phyloP scores from a whole-genome alignment of 2,888 invertebrate genomes.

The Toxonevra muliebris region DNA sequence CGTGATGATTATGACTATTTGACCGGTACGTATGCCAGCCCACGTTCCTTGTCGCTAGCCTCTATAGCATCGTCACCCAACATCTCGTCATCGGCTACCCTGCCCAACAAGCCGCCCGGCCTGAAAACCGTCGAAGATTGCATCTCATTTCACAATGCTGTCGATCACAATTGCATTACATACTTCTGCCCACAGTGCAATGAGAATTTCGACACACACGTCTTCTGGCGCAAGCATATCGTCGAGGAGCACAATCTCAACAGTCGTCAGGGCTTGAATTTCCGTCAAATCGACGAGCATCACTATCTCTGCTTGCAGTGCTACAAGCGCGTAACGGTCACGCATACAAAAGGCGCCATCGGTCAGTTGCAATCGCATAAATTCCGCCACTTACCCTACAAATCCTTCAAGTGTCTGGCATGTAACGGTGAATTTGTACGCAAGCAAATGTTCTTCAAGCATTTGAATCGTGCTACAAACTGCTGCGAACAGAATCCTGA shows the following conservation, averaged over 20 bases:
- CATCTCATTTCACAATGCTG: conserved; percentile 58
- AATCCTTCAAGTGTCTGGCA: conserved; percentile 56
- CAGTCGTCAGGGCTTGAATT: conserved; percentile 55
- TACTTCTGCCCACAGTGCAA: conserved; percentile 58
- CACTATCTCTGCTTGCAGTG: conserved; percentile 58
- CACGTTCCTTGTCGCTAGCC: conserved; percentile 25
- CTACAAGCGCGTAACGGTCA: conserved; percentile 59
- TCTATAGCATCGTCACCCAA: background rate
- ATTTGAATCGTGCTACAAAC: conserved; percentile 56
- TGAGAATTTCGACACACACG: conserved; percentile 55
- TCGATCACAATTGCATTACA: conserved; percentile 57
- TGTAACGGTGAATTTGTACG: conserved; percentile 56
- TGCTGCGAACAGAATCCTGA: conserved; percentile 47
- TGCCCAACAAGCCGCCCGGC: conserved; percentile 44
- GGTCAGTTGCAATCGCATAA: conserved; percentile 59
- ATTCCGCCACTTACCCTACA: conserved; percentile 57
- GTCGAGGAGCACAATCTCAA: conserved; percentile 58
- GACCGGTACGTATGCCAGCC: conserved; percentile 19
- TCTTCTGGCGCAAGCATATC: conserved; percentile 60
- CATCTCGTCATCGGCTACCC: conserved; percentile 30
- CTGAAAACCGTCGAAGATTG: conserved; percentile 56
- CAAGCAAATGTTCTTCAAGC: conserved; percentile 60
- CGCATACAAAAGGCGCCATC: conserved; percentile 59
- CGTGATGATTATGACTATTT: conserved; percentile 7
- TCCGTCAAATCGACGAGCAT: conserved; percentile 57